Base-by-base conservation (phyloP, 2,797 vertebrate genomes). In the Paramormyrops hopkinsi region DNA sequence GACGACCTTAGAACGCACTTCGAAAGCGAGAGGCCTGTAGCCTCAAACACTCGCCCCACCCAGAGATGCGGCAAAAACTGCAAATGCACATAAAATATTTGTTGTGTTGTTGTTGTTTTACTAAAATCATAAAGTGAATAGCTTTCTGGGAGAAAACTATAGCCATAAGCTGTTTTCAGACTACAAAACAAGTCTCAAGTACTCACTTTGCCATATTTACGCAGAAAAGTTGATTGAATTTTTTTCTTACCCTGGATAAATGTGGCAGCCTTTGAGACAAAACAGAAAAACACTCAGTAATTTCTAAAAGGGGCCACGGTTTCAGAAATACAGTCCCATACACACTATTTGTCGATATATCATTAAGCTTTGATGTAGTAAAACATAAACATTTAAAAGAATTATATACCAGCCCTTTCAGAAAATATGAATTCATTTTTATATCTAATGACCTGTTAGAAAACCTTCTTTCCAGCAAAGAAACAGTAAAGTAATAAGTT, bases 101-200 rank as follows among this genome's bases (percentile, higher is more conserved):
- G 95, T 94, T 96, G 95, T 54, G 22, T 86, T 37, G 14, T 95
- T 50, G 94, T 93, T 93, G 94, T 95, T 94, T 94, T 94, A 88
- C 91, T 90, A 91, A 93, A 93, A 90, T 88, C 89, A 92, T 90
- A 92, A 50, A 90, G 91, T 44, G 44, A 46, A 33, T 41, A 62
- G 19, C n/a, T 87, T 65, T 48, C 29, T 9, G 7, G 22, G 90
- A 89, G 90, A 91, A 91, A 92, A 94, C 93, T 92, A 94, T 91
- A 95, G 94, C 95, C 95, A 94, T 90, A 90, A 93, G 95, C 93
- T 92, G 93, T 91, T 91, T 92, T 93, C 92, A 94, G 92, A 92
- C 93, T 93, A 94, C 93, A 95, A 92, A 89, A 79, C 89, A 88
- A 91, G 92, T 94, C 79, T 50, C 89, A 89, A 85, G 59, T 62